phyloP scores from a whole-genome alignment of 2,888 invertebrate species.

The Amphipyra berbera region DNA sequence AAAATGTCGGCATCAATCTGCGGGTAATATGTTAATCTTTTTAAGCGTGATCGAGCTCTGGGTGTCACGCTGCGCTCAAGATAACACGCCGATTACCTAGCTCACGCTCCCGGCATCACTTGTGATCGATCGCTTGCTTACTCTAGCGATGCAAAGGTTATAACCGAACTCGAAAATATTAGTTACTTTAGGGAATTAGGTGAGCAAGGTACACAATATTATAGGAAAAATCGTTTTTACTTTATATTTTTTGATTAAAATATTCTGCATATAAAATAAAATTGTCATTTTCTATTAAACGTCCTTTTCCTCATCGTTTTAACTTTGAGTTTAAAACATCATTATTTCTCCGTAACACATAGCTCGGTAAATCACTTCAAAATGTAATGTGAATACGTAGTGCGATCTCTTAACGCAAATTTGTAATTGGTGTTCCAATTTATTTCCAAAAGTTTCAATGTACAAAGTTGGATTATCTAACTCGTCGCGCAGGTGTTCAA shows the following conservation, averaged over 20 bases:
- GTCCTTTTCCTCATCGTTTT: not conserved
- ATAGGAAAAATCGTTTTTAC: constrained; percentile 17
- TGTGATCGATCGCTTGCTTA: constrained; percentile 71
- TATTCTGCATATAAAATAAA: not conserved
- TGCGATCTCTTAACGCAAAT: constrained; percentile 55
- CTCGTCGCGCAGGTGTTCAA: constrained; percentile 75
- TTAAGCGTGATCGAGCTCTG: constrained; percentile 73
- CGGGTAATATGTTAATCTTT: constrained; percentile 78
- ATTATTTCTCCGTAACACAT: constrained; percentile 36
- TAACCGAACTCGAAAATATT: constrained; percentile 27
- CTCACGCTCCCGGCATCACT: constrained; percentile 50
- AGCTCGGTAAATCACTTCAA: constrained; percentile 51
- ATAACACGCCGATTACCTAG: constrained; percentile 70
- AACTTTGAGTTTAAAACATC: constrained; percentile 6
- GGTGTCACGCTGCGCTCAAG: constrained; percentile 68
- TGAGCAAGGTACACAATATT: constrained; percentile 5
- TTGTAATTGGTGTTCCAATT: constrained; percentile 70
- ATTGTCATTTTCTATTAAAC: not conserved
- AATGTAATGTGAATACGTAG: constrained; percentile 49
- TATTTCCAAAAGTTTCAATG: constrained; percentile 72
- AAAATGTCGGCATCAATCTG: constrained; percentile 69
- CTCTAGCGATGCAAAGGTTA: constrained; percentile 39
- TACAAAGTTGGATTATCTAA: constrained; percentile 75
- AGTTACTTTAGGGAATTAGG: constrained; percentile 26
- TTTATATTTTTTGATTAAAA: not conserved